Base-by-base conservation (phyloP, 2,797 vertebrate species). In the Meda fulgida region DNA sequence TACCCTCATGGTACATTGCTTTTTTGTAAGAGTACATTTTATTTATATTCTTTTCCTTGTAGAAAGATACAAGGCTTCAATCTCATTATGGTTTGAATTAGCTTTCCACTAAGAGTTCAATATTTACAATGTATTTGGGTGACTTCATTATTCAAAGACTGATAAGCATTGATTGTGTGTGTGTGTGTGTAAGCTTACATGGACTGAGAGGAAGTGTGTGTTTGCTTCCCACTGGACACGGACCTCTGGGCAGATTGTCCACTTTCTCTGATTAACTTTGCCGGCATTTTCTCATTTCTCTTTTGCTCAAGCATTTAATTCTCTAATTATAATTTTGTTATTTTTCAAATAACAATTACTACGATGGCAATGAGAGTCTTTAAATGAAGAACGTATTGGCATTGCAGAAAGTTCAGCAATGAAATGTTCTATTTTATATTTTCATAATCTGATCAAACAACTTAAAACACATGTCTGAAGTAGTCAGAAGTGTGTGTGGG, bases 121-220 rank as follows among this genome's bases (percentile, higher is more conserved):
- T 85, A 84, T 85, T 81, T 89, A 85, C 76, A 79, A 87, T 82
- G 72, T 46, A 40, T 78, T 79, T 40, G 58, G 48, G n/a, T 67
- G 66, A 65, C 80, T 83, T 81, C 78, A 84, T 82, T 82, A 73
- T 34, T 65, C 51, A 72, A 7, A 0, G 8, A 31, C 26, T 73
- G 77, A 89, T 89, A 86, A 81, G 75, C 69, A 60, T 65, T 81
- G 72, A 73, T 10, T 46, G 76, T 71, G 48, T 60, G 53, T 86
- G 58, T 67, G 78, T 29, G 87, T 55, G 63, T 83, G 63, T 43
- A 46, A 69, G 10, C 34, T 58, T 60, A 29, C 46, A 36, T 72
- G 51, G 67, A 60, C 38, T 16, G 31, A 60, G 51, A 46, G 26
- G 51, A 67, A 55, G 60, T 9, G 46, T 81, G 19, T 38, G 80